A percentile compares a stretch with the other conserved stretches of the same genome.
Conservation (phyloP, 2,888 invertebrate genomes). For the Temnothorax ravouxi region DNA sequence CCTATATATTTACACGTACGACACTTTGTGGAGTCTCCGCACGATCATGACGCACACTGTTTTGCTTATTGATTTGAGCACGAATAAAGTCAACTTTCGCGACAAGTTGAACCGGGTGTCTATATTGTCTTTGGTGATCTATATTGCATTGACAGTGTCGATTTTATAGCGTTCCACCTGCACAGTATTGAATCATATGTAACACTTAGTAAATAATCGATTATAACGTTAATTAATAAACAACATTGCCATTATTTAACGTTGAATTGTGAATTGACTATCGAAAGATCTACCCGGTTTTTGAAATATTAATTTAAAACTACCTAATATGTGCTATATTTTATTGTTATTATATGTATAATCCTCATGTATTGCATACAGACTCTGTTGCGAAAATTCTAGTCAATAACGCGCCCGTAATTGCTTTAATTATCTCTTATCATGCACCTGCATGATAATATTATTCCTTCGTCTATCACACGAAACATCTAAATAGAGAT, state of each 20-base stretch:
- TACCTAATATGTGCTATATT: constrained; percentile 17
- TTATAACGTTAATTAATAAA: constrained; percentile 38
- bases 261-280: constrained; percentile 36
- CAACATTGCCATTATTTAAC: constrained; percentile 26
- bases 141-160: constrained; percentile 35
- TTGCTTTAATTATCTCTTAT: constrained; percentile 21
- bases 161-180: constrained; percentile 48
- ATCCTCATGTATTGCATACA: constrained; percentile 1
- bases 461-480: constrained; percentile 23
- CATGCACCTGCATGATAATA: not conserved
- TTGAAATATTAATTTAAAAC: constrained; percentile 20
- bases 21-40: not conserved
- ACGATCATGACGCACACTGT: constrained; percentile 9
- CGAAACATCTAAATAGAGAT: constrained; percentile 42
- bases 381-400: constrained; percentile 1
- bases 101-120: not conserved
- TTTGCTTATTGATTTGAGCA: constrained; percentile 41
- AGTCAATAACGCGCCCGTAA: not conserved
- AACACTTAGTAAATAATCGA: constrained; percentile 31
- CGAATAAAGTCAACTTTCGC: constrained; percentile 27
- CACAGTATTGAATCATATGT: constrained; percentile 9
- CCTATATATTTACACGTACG: constrained; percentile 32
- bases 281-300: constrained; percentile 12
- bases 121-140: constrained; percentile 19
- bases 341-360: constrained; percentile 18